Evolutionary conservation across 2,888 invertebrate genomes (phyloP), one percentile per base, ranked within the genome.

Genomic region (Drosophila glabriapex): DNA sequence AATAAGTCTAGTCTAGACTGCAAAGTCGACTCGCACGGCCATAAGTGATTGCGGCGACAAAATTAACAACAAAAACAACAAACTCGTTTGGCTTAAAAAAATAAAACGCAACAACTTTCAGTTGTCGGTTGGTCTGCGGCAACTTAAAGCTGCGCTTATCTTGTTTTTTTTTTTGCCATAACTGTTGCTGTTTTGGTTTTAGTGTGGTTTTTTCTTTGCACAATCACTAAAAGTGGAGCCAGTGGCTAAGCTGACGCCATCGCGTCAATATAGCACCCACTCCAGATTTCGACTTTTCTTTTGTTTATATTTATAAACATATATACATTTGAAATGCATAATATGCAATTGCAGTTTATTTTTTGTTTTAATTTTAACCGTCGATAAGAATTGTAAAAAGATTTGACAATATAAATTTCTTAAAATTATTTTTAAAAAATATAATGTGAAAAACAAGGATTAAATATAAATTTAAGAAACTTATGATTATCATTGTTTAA

Each of bases 41-140:
- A 84, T 85, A 84, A 88, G 83, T 88, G 83, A 84, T 84, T 88
- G 89, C 85, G 75, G 76, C 86, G 76, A 71, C 83, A 82, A 61
- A 63, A 71, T 64, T 71, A 78, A 62, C 70, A 85, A 66, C 54
- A 67, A 71, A 63, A 74, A 69, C 61, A 80, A 73, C 82, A 89
- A 87, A 85, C 90, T 78, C 59, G 85, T 89, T 85, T 89, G 80
- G 80, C 76, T 85, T 80, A 31, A 41, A 25, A 31, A 41, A 43
- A 58, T 31, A 58, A 84, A 85, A 73, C 80, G 77, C 88, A 85
- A 82, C 85, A 80, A 89, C 85, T 85, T 85, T 85, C 90, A 89
- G 90, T 87, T 89, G 80, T 89, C 84, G 76, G 74, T 64, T 66
- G 68, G 64, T 62, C 65, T 78, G 64, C 41, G 56, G 68, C 73